These are phyloP conservation scores for Eupithecia tripunctaria DNA, from an alignment of 2,888 invertebrate species.

Conservation along the genomic window DNA sequence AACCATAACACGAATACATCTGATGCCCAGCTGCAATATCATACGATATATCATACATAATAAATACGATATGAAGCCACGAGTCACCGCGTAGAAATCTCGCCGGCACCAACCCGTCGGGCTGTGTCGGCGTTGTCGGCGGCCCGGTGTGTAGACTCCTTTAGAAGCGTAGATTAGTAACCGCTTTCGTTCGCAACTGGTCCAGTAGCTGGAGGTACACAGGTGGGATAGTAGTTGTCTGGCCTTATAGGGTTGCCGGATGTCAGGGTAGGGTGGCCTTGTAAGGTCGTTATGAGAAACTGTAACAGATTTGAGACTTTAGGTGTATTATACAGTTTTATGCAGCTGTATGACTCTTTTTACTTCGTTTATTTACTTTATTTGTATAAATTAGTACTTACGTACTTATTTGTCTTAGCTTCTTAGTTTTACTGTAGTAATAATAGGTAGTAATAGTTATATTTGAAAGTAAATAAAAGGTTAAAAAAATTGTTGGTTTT, in stretches of 20 bases:
- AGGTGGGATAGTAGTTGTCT: conserved; percentile 10
- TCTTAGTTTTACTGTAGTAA: too few species aligned
- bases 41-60: too few species aligned
- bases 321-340: neutral
- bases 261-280: conserved; percentile 17
- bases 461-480: too few species aligned
- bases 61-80: neutral
- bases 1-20: neutral
- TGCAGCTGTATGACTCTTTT: too few species aligned
- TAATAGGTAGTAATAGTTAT: too few species aligned
- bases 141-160: neutral
- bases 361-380: too few species aligned
- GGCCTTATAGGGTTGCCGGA: conserved; percentile 27
- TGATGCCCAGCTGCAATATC: neutral
- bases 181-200: conserved; percentile 35
- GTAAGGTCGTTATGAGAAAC: neutral
- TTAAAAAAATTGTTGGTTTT: too few species aligned
- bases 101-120: neutral
- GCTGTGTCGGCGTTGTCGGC: neutral
- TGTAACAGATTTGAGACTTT: neutral
- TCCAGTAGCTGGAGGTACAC: conserved; percentile 20
- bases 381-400: too few species aligned
- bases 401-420: too few species aligned
- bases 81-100: neutral
- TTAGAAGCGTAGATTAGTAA: conserved; percentile 9